Conservation (phyloP, 2,888 invertebrate genomes). For the Xanthia togata region DNA sequence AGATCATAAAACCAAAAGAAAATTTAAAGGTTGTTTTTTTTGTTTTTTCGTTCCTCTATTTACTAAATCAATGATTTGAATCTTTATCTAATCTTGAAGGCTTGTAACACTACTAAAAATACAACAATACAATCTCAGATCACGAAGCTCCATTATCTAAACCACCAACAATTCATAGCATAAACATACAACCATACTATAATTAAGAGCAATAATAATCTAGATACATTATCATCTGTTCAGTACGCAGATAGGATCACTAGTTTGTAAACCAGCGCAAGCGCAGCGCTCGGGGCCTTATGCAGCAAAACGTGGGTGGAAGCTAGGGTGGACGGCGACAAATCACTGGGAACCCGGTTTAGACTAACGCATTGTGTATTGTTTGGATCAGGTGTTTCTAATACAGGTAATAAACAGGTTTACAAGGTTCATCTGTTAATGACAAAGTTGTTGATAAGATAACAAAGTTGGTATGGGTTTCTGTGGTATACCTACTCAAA, state of each 20-base stretch:
- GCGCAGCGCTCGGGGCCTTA: slow-evolving; percentile 50
- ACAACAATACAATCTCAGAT: not conserved
- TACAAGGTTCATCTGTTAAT: not conserved
- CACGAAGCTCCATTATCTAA: not conserved
- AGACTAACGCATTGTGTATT: slow-evolving; percentile 10
- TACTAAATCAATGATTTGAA: too few relatives aligned
- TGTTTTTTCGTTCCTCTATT: too few relatives aligned
- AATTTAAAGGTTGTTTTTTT: too few relatives aligned
- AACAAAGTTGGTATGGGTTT: not conserved
- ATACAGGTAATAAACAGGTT: not conserved
- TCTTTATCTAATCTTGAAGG: too few relatives aligned
- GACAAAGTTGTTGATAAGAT: not conserved
- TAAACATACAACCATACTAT: not conserved
- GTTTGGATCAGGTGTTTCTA: slow-evolving; percentile 19
- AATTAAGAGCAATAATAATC: slow-evolving; percentile 48
- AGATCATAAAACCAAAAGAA: too few relatives aligned
- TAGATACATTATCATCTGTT: slow-evolving; percentile 33
- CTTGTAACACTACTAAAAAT: not conserved
- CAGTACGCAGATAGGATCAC: slow-evolving; percentile 43
- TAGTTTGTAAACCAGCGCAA: slow-evolving; percentile 28
- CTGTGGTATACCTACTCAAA: not conserved
- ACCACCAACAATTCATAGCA: not conserved
- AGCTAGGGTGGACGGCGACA: slow-evolving; percentile 67
- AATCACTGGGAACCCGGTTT: slow-evolving; percentile 56
- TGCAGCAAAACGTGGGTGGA: slow-evolving; percentile 63